These are phyloP conservation scores for Trichopoda pennipes DNA, from an alignment of 2,888 invertebrate species.

Conservation along the genomic window DNA sequence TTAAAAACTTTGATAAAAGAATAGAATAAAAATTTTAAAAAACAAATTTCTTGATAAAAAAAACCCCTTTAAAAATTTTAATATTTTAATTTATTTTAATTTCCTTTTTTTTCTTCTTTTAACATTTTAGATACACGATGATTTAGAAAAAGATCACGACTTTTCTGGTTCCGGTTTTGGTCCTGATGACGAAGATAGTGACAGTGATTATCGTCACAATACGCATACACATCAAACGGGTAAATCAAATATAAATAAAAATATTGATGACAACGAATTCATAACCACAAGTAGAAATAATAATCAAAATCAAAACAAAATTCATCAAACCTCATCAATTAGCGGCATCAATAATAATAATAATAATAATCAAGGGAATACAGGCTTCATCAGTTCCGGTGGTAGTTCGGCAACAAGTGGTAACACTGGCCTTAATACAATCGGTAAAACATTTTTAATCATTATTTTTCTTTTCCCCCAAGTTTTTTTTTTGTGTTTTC, in stretches of 20 bases:
- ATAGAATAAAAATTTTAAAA: too few species aligned
- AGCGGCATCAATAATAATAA: slow-evolving; percentile 75
- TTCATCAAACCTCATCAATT: slow-evolving; percentile 80
- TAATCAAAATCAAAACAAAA: slow-evolving; percentile 65
- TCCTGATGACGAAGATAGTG: slow-evolving; percentile 89
- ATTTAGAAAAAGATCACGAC: slow-evolving; percentile 86
- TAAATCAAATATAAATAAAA: slow-evolving; percentile 77
- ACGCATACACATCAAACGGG: slow-evolving; percentile 73
- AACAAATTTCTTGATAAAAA: too few species aligned
- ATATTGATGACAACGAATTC: slow-evolving; percentile 76
- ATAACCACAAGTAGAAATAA: slow-evolving; percentile 77
- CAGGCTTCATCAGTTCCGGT: slow-evolving; percentile 75
- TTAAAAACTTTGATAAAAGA: too few species aligned
- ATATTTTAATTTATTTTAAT: too few species aligned
- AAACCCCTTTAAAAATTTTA: too few species aligned
- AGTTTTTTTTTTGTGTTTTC: slow-evolving; percentile 51
- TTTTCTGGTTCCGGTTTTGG: slow-evolving; percentile 93
- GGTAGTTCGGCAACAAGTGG: slow-evolving; percentile 73
- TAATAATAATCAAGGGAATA: slow-evolving; percentile 71
- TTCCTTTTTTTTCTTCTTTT: slow-evolving; percentile 21
- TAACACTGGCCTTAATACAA: slow-evolving; percentile 78
- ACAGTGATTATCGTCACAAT: slow-evolving; percentile 77
- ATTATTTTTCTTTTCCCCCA: slow-evolving; percentile 46
- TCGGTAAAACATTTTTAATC: slow-evolving; percentile 78
- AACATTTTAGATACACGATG: slow-evolving; percentile 80